These are phyloP conservation scores for Neoarius graeffei DNA, from an alignment of 2,113 vertebrate genomes.

Conservation along the genomic window DNA sequence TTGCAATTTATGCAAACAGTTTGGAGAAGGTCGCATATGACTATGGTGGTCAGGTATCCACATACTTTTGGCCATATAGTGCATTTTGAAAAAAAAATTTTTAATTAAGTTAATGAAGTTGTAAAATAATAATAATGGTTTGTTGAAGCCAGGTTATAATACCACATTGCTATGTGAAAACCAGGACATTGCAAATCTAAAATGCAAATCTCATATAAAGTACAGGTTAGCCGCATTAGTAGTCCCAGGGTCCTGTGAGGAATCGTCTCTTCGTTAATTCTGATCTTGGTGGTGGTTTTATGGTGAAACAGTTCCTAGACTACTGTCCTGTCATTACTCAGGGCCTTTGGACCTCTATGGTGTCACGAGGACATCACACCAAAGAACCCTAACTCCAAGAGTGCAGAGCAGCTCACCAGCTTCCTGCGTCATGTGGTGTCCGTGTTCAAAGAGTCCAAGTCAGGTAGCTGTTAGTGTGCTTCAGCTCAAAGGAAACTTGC, in stretches of 20 bases:
- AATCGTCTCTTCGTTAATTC: constrained; percentile 15
- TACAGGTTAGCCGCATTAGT: background rate
- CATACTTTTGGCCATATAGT: background rate
- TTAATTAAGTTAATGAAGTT: background rate
- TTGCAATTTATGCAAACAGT: background rate
- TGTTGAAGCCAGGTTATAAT: background rate
- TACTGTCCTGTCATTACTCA: constrained; percentile 80
- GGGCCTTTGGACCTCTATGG: constrained; percentile 95
- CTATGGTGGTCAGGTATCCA: background rate
- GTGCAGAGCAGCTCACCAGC: constrained; percentile 91
- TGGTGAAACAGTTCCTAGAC: constrained; percentile 77
- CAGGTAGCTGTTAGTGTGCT: constrained; percentile 73
- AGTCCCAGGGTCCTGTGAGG: background rate
- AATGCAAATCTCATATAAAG: background rate
- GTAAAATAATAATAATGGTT: background rate
- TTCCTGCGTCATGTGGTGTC: constrained; percentile 94
- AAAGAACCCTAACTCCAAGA: constrained; percentile 96
- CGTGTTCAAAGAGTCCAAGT: constrained; percentile 95
- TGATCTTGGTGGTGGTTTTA: constrained; percentile 68
- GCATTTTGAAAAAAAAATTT: background rate
- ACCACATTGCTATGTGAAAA: background rate
- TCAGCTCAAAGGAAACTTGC: background rate
- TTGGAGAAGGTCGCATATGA: background rate
- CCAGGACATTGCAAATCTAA: background rate
- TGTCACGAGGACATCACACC: constrained; percentile 98